Conservation (phyloP, 2,113 vertebrate species). For the Neodontobutis hainanensis region DNA sequence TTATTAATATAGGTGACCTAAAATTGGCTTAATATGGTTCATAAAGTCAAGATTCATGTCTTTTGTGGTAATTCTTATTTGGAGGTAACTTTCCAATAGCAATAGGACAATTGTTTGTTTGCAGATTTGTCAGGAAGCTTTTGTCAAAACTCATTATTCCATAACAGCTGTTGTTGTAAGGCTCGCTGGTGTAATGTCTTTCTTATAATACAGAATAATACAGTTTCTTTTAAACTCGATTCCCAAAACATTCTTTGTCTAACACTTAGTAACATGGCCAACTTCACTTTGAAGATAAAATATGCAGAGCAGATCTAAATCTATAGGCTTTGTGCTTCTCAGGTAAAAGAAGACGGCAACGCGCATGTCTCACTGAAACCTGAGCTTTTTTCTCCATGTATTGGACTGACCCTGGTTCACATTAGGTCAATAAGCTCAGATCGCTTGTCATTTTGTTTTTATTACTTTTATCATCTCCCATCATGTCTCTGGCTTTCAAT, state of each 20-base stretch:
- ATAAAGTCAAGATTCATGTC: too few species aligned
- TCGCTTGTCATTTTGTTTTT: conserved; percentile 6
- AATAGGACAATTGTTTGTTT: too few species aligned
- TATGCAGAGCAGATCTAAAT: conserved; percentile 3
- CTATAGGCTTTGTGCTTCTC: background rate
- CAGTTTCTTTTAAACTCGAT: too few species aligned
- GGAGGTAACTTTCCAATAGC: too few species aligned
- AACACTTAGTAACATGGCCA: background rate
- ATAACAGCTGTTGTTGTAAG: too few species aligned
- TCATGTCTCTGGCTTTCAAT: conserved; percentile 9
- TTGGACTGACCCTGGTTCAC: background rate
- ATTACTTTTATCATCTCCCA: conserved; percentile 10
- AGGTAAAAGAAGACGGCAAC: background rate
- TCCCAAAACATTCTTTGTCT: background rate
- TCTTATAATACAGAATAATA: too few species aligned
- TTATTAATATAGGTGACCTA: too few species aligned
- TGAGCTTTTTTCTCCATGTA: background rate
- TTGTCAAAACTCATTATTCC: too few species aligned
- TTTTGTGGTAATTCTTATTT: too few species aligned
- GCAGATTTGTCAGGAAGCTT: too few species aligned
- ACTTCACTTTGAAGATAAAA: conserved; percentile 9
- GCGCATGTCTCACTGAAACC: background rate
- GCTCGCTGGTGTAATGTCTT: too few species aligned
- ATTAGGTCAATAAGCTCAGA: background rate
- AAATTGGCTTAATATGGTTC: too few species aligned